Percentiles rank a stretch among this genome's conserved stretches.
These are phyloP conservation scores for Tethya wilhelma DNA, from an alignment of 37 sponge, comb jelly and placozoan species.

Conservation along the genomic window DNA sequence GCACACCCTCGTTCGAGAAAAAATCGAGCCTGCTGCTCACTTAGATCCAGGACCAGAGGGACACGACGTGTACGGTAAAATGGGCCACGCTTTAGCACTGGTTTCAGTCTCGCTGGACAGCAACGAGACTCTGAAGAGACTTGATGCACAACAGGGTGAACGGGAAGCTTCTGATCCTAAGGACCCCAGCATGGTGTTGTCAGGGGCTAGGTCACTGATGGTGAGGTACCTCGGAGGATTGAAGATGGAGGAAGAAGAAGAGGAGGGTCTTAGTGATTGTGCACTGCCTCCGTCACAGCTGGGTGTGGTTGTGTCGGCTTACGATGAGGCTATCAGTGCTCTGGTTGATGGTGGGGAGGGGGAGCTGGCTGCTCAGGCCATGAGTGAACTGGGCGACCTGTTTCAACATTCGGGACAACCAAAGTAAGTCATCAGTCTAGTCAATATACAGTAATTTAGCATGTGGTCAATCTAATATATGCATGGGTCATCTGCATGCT, in stretches of 20 bases:
- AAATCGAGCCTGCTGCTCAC: conserved; percentile 71
- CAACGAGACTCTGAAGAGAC: background rate
- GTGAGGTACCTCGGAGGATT: background rate
- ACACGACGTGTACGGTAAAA: conserved; percentile 62
- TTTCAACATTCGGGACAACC: conserved; percentile 35
- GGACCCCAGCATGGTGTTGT: no score
- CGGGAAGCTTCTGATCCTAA: background rate
- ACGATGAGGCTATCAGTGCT: conserved; percentile 24
- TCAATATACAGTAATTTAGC: background rate
- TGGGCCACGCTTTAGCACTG: conserved; percentile 56
- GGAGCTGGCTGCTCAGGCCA: conserved; percentile 45
- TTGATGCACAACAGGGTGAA: background rate
- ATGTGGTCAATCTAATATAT: background rate
- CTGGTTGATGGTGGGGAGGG: conserved; percentile 36
- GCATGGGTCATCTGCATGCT: no score
- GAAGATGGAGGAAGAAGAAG: background rate
- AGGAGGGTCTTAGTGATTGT: background rate
- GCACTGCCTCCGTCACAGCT: background rate
- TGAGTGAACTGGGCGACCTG: conserved; percentile 73
- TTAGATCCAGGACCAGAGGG: conserved; percentile 55
- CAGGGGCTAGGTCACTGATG: background rate
- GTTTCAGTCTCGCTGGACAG: conserved; percentile 10
- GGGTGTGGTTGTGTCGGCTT: conserved; percentile 6
- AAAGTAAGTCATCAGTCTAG: conserved; percentile 38
- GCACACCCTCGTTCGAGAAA: background rate